Evolutionary conservation across 2,888 invertebrate genomes (phyloP).

Genomic region (Sesamia inferens): DNA sequence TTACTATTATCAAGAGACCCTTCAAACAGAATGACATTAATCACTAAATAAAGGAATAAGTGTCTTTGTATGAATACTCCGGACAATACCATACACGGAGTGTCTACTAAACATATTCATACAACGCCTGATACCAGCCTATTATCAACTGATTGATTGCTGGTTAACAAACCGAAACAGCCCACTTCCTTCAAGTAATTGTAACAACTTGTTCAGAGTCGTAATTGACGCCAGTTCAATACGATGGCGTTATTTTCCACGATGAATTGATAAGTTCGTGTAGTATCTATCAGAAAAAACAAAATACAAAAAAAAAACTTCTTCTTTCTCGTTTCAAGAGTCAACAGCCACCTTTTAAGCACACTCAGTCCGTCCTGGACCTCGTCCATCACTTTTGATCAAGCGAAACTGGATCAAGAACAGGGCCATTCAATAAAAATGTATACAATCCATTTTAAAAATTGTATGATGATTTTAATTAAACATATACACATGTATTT

Average conservation of each 20-base stretch:
- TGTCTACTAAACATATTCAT: background rate
- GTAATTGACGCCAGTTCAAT: conserved; percentile 5
- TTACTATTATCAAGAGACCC: background rate
- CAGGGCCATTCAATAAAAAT: background rate
- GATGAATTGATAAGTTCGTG: background rate
- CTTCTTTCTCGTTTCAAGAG: too few relatives aligned
- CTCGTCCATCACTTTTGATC: background rate
- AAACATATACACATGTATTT: too few relatives aligned
- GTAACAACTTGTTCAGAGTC: conserved; percentile 20
- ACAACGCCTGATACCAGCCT: conserved; percentile 22
- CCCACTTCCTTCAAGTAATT: conserved; percentile 39
- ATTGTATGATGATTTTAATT: too few relatives aligned
- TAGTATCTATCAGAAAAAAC: background rate
- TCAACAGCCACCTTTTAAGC: background rate
- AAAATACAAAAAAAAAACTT: background rate
- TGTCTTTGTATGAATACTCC: background rate
- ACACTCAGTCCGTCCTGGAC: too few relatives aligned
- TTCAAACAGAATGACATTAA: background rate
- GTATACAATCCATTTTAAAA: background rate
- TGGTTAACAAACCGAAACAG: conserved; percentile 27
- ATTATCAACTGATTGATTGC: conserved; percentile 27
- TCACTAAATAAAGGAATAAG: conserved; percentile 6
- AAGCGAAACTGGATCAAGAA: background rate
- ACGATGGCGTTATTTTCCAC: background rate
- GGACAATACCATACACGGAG: background rate